These are phyloP conservation scores for Noctua pronuba DNA, from an alignment of 2,888 invertebrate genomes.

Conservation along the genomic window DNA sequence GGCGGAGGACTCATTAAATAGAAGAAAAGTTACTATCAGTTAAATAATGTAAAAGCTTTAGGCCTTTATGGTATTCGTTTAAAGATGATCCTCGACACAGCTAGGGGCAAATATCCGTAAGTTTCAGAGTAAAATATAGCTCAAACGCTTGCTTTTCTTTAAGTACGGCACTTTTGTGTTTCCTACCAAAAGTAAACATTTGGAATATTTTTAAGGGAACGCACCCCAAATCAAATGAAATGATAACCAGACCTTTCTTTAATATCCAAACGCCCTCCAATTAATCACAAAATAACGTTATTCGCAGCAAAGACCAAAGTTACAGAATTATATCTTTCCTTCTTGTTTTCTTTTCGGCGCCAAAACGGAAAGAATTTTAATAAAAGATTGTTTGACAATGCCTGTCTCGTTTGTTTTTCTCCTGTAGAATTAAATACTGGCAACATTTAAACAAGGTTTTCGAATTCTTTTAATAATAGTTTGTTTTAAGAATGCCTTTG, in stretches of 20 bases:
- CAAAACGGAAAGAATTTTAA: slow-evolving; percentile 43
- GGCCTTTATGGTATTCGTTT: neutral
- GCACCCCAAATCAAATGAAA: neutral
- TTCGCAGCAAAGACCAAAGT: slow-evolving; percentile 44
- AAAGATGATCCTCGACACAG: neutral
- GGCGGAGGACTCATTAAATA: too few relatives aligned
- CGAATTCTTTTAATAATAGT: slow-evolving; percentile 15
- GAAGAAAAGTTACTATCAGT: neutral
- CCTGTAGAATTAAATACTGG: slow-evolving; percentile 30
- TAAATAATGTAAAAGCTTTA: neutral
- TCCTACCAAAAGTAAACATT: neutral
- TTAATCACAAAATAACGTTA: slow-evolving; percentile 30
- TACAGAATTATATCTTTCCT: slow-evolving; percentile 15
- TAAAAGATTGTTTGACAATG: slow-evolving; percentile 45
- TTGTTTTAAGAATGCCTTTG: slow-evolving; percentile 28
- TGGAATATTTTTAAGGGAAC: neutral
- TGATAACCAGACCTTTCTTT: slow-evolving; percentile 6
- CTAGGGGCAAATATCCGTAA: neutral
- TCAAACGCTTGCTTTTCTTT: neutral
- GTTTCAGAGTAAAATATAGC: neutral
- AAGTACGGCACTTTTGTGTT: neutral
- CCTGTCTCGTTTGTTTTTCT: slow-evolving; percentile 25
- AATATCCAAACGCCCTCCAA: slow-evolving; percentile 7
- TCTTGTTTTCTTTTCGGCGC: slow-evolving; percentile 10
- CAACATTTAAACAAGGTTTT: slow-evolving; percentile 12